Base-by-base conservation (phyloP, 2,888 invertebrate species). In the Drosophila engyochracea region DNA sequence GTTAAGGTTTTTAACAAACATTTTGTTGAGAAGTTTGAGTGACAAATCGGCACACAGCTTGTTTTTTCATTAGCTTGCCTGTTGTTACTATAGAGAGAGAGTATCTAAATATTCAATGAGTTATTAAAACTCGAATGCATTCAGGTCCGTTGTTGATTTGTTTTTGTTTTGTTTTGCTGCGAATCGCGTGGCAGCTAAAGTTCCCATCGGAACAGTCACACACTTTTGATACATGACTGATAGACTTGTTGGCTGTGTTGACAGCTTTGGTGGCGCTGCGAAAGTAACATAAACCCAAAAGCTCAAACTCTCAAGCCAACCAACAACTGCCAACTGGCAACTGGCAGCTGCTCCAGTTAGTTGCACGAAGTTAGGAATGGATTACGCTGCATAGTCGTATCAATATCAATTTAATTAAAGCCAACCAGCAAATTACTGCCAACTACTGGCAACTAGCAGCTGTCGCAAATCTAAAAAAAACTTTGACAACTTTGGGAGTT, bases 241-340 rank as follows among this genome's bases (percentile, higher is more conserved):
- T 92, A 91, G 91, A 92, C 91, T 91, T 90, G 91, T 92, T 92
- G 89, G 81, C 74, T 79, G 81, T 79, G 85, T 74, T 85, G 91
- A 92, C 92, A 92, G 92, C 80, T 82, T 80, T 80, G 71, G 49
- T 60, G 66, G 67, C 53, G 39, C 76, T 44, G 39, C 28, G 37
- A 57, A 59, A 70, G 69, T 74, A 74, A 74, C 54, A 41, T 64
- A 69, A 58, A 31, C 67, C 55, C 30, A 4, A 64, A 28, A 47
- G 25, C 55, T 37, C 58, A 7, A 60, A 25, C 54, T 35, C 61
- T 52, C 49, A 70, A 65, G 70, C 52, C 39, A 58, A 44, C 54
- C 44, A 41, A 25, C 33, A 37, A 22, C 55, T 28, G 22, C 2
- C 41, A 62, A 31, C 30, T 61, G 61, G 12, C 33, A 52, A 16